Evolutionary conservation across 2,797 vertebrate genomes (phyloP).

Genomic region (Limosa lapponica): DNA sequence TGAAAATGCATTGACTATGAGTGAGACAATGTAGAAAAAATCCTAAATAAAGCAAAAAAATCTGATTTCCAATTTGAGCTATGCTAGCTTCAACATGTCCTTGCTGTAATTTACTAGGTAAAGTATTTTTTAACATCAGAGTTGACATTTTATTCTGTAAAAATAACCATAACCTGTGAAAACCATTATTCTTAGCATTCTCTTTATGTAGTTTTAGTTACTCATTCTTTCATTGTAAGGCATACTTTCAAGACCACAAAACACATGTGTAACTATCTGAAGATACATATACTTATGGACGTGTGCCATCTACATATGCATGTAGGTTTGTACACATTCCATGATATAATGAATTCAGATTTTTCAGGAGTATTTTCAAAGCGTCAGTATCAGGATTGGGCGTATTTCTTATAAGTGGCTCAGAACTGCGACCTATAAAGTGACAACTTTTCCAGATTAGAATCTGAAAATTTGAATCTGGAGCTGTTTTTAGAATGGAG

Average conservation of each 20-base stretch:
- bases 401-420: background rate
- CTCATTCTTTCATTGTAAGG: background rate
- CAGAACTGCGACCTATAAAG: background rate
- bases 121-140: background rate
- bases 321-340: background rate
- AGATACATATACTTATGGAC: background rate
- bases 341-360: background rate
- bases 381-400: background rate
- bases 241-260: background rate
- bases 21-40: background rate
- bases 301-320: fast-evolving
- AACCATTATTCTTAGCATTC: background rate
- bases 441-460: background rate
- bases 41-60: background rate
- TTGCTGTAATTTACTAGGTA: background rate
- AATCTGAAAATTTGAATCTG: background rate
- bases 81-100: background rate
- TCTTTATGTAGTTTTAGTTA: background rate
- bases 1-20: background rate
- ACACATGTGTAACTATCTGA: background rate
- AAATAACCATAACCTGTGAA: background rate
- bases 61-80: background rate
- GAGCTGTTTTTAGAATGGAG: background rate
- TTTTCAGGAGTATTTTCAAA: background rate
- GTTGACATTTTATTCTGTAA: background rate